These are phyloP conservation scores for Mystacornis crossleyi DNA, from an alignment of 2,113 vertebrate genomes.

Conservation along the genomic window DNA sequence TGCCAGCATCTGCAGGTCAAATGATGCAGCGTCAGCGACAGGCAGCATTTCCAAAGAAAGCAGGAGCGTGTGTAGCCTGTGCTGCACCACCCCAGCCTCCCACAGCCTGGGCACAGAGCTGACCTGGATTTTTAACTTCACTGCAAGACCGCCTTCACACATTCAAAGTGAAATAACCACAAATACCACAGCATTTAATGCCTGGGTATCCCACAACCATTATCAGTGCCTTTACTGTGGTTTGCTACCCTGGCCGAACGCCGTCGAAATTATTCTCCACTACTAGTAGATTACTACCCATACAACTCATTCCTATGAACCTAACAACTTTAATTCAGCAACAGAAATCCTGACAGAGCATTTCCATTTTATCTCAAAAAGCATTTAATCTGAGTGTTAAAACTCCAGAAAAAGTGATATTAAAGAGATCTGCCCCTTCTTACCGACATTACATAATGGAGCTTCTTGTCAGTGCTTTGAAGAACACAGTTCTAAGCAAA, in stretches of 20 bases:
- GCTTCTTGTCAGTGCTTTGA: neutral
- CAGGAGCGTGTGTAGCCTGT: fast-evolving
- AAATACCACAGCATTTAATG: neutral
- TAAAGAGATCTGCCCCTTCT: neutral
- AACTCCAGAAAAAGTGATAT: neutral
- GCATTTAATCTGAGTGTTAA: neutral
- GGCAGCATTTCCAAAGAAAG: neutral
- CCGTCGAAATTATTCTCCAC: neutral
- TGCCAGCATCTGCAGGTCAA: neutral
- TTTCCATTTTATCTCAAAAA: neutral
- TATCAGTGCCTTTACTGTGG: neutral
- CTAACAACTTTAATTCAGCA: neutral
- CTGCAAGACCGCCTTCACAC: neutral
- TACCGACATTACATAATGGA: neutral
- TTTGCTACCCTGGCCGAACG: neutral
- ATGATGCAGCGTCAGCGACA: fast-evolving
- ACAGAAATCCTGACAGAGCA: neutral
- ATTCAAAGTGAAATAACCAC: neutral
- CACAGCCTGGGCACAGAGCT: neutral
- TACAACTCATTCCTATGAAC: neutral
- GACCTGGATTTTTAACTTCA: neutral
- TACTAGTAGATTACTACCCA: neutral
- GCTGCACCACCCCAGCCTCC: neutral
- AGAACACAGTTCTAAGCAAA: neutral
- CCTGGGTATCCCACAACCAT: neutral